Percentiles rank a stretch among this genome's conserved stretches.
Conservation (phyloP, 1,140 invertebrate species). For the Tenebrio molitor region DNA sequence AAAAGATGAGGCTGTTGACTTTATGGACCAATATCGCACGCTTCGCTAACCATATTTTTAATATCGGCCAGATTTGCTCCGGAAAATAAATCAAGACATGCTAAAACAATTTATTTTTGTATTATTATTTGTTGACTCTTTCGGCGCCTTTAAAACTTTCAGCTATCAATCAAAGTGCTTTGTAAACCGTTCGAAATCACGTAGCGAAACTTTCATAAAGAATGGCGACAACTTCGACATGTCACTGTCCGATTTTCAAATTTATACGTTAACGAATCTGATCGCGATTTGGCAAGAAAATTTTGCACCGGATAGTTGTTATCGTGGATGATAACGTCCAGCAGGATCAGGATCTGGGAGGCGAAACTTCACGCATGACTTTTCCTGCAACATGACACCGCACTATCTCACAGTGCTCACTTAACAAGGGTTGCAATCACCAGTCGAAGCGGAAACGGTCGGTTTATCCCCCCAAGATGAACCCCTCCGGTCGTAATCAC, state of each 20-base stretch:
- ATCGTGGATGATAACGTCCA: no score
- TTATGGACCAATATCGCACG: constrained; percentile 28
- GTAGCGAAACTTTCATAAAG: constrained; percentile 25
- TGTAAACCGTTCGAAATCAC: constrained; percentile 31
- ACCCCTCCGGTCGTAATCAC: background rate
- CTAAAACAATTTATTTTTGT: constrained; percentile 38
- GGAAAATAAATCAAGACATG: constrained; percentile 34
- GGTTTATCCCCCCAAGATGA: background rate
- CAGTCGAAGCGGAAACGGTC: background rate
- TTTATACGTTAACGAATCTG: constrained; percentile 14
- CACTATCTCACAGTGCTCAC: background rate
- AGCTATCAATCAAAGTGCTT: constrained; percentile 26
- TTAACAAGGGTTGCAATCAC: constrained; percentile 8
- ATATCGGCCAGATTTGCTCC: constrained; percentile 16
- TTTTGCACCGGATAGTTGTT: background rate
- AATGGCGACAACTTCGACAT: constrained; percentile 24
- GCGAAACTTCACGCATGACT: background rate
- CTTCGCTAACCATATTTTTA: constrained; percentile 36
- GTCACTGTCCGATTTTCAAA: constrained; percentile 14
- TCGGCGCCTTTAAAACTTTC: constrained; percentile 1
- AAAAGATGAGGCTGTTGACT: constrained; percentile 21
- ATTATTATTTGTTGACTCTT: constrained; percentile 32
- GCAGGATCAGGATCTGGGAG: background rate
- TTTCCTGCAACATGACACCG: background rate
- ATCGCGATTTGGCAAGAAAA: background rate